These are phyloP conservation scores for Mnemiopsis leidyi DNA, from an alignment of 37 sponge, comb jelly and placozoan species.

Conservation along the genomic window DNA sequence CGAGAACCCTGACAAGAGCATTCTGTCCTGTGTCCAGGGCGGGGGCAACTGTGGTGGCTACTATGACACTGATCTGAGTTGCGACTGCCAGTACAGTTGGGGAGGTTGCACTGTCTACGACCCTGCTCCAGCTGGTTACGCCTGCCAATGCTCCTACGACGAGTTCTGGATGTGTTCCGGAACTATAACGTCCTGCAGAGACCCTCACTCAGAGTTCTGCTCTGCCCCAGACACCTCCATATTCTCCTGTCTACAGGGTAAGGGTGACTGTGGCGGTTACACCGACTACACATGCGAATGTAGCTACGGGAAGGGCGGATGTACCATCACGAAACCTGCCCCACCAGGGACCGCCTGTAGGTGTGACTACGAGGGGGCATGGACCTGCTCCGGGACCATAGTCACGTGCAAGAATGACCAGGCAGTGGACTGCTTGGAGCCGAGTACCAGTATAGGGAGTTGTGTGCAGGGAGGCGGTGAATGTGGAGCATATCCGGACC, in stretches of 20 bases:
- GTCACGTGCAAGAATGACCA: neutral
- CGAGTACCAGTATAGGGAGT: conserved; percentile 13
- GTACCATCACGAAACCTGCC: neutral
- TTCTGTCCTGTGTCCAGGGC: neutral
- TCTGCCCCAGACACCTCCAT: neutral
- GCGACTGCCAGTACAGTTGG: neutral
- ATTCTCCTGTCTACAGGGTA: neutral
- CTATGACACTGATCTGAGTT: neutral
- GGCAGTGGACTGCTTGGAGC: neutral
- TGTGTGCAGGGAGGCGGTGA: neutral
- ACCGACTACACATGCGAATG: neutral
- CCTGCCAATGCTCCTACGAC: conserved; percentile 45
- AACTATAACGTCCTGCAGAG: neutral
- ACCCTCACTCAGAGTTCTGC: neutral
- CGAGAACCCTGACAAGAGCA: neutral
- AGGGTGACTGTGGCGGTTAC: conserved; percentile 48
- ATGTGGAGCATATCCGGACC: neutral
- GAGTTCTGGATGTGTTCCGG: conserved; percentile 17
- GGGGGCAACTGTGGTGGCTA: conserved; percentile 11
- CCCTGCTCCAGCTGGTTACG: conserved; percentile 24
- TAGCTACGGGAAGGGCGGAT: neutral
- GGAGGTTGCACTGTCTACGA: conserved; percentile 18
- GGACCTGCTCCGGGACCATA: neutral
- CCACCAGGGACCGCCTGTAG: conserved; percentile 21
- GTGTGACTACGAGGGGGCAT: conserved; percentile 21